Evolutionary conservation across 2,797 vertebrate genomes (phyloP).

Genomic region (Ictinia mississippiensis): DNA sequence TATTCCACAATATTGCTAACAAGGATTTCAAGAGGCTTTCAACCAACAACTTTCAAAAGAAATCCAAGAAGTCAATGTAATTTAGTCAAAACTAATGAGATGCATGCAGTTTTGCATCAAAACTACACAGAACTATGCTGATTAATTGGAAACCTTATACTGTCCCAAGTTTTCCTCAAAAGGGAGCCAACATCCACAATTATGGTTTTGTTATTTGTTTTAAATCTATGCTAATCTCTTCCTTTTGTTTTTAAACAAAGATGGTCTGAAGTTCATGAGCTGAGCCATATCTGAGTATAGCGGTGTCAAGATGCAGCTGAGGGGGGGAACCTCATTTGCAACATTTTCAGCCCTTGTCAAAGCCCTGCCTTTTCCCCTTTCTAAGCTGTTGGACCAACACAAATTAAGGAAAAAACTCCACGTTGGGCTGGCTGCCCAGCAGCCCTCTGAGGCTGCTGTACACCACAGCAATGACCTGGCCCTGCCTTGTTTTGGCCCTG

Average conservation of each 20-base stretch:
- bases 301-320: accelerated
- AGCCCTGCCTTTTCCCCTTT: neutral
- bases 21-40: neutral
- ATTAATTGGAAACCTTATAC: neutral
- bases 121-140: neutral
- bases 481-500: neutral
- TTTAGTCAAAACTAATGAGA: neutral
- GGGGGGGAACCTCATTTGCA: neutral
- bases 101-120: neutral
- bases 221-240: neutral
- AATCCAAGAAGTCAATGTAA: neutral
- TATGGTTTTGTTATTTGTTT: neutral
- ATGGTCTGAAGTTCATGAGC: neutral
- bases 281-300: neutral
- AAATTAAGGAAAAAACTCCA: neutral
- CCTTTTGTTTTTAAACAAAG: neutral
- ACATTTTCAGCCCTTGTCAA: neutral
- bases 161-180: neutral
- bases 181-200: neutral
- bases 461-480: neutral
- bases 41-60: neutral
- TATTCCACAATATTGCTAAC: neutral
- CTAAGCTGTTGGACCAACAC: neutral
- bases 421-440: neutral
- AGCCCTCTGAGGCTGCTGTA: neutral